phyloP scores from a whole-genome alignment of 2,888 invertebrate species.

The Pachliopta kotzebuea region DNA sequence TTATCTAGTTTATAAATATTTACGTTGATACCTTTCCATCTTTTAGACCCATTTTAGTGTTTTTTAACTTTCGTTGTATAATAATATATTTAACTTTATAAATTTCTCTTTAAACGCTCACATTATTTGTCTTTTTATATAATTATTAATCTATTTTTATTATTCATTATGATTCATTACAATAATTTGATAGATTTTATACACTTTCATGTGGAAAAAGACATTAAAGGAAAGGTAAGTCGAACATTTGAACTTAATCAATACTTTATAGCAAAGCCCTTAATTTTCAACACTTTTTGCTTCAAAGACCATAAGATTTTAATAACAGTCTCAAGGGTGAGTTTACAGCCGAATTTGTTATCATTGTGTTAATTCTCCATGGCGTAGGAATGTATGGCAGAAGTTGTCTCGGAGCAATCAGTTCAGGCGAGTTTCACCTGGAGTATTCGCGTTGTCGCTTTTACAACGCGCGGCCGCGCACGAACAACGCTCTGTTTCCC shows the following conservation, averaged over 20 bases:
- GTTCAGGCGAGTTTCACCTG: conserved; percentile 76
- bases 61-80: too few relatives aligned
- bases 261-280: neutral
- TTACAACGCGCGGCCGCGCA: conserved; percentile 78
- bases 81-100: too few relatives aligned
- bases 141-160: too few relatives aligned
- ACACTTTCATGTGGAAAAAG: too few relatives aligned
- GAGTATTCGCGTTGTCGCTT: conserved; percentile 79
- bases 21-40: too few relatives aligned
- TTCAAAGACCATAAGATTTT: neutral
- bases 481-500: conserved; percentile 77
- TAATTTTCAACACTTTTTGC: neutral
- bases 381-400: conserved; percentile 63
- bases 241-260: neutral
- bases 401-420: conserved; percentile 56
- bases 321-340: neutral
- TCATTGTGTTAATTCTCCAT: conserved; percentile 47
- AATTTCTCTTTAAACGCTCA: too few relatives aligned
- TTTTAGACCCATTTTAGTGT: too few relatives aligned
- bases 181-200: too few relatives aligned
- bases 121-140: too few relatives aligned
- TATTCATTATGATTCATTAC: too few relatives aligned
- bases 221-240: too few relatives aligned
- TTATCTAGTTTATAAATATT: too few relatives aligned
- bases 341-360: neutral